Base-by-base conservation (phyloP, 2,797 vertebrate species). In the Lepus oiostolus region DNA sequence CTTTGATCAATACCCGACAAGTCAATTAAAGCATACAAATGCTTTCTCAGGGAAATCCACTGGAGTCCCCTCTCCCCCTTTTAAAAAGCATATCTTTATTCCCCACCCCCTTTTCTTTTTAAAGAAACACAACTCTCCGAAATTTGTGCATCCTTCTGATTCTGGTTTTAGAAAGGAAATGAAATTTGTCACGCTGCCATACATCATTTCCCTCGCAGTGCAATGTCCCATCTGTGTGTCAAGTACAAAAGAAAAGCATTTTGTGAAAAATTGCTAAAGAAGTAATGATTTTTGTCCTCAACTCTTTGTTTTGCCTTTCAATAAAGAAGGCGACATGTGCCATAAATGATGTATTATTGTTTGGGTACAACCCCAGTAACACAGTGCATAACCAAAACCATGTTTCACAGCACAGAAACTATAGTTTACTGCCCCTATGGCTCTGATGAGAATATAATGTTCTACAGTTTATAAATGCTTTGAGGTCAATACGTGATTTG, bases 231-330 rank as follows among this genome's bases (percentile, higher is more conserved):
- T 99, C 98, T 98, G 98, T 98, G 98, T 99, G 98, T 99, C 98
- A 98, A 98, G 98, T 98, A 99, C 98, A 99, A 99, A 99, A 99
- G 99, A 99, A 99, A 99, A 99, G 98, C 99, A 99, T 99, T 99
- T 99, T 99, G 98, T 99, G 99, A 99, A 99, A 99, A 99, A 99
- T 99, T 97, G 99, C 99, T 98, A 95, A 98, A 99, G 98, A 99
- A 99, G 99, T 99, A 99, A 99, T 99, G 99, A 99, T 99, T 99
- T 99, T 99, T 98, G 98, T 98, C 98, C 99, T 99, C 99, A 99
- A 99, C 98, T 99, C 99, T 99, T 99, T 99, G 99, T 99, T 99
- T 99, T 99, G 99, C 99, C 99, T 99, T 99, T 99, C 99, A 99
- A 99, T 99, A 99, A 99, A 99, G 99, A 99, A 98, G 99, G 99